Conservation (phyloP, 2,888 invertebrate species). For the Exephanes ischioxanthus region DNA sequence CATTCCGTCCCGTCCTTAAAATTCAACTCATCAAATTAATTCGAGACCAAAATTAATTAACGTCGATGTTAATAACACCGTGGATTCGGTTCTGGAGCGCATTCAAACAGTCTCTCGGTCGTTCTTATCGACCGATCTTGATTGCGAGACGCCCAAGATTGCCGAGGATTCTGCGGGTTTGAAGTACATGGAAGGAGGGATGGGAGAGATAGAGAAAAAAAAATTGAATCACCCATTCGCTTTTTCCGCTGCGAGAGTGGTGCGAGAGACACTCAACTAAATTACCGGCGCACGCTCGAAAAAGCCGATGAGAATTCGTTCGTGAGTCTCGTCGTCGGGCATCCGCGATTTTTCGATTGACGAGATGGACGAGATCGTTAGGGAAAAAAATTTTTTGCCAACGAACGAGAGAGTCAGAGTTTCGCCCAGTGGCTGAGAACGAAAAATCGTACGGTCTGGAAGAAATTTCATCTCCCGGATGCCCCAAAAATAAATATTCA, state of each 20-base stretch:
- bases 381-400: background rate
- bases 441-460: too few relatives aligned
- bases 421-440: too few relatives aligned
- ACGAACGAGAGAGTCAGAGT: too few relatives aligned
- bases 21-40: background rate
- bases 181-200: constrained; percentile 9
- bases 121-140: constrained; percentile 7
- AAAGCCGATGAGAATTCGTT: background rate
- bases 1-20: background rate
- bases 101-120: background rate
- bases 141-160: constrained; percentile 13
- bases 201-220: background rate
- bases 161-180: constrained; percentile 12
- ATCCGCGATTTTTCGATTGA: constrained; percentile 5
- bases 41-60: constrained; percentile 1
- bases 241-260: constrained; percentile 10
- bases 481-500: too few relatives aligned
- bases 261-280: constrained; percentile 46
- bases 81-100: background rate
- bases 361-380: background rate
- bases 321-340: constrained; percentile 1
- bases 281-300: constrained; percentile 27
- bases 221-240: constrained; percentile 16
- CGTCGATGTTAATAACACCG: background rate
- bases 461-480: too few relatives aligned